These are phyloP conservation scores for Enteromius argenteus DNA, from an alignment of 2,797 vertebrate genomes.

Conservation along the genomic window DNA sequence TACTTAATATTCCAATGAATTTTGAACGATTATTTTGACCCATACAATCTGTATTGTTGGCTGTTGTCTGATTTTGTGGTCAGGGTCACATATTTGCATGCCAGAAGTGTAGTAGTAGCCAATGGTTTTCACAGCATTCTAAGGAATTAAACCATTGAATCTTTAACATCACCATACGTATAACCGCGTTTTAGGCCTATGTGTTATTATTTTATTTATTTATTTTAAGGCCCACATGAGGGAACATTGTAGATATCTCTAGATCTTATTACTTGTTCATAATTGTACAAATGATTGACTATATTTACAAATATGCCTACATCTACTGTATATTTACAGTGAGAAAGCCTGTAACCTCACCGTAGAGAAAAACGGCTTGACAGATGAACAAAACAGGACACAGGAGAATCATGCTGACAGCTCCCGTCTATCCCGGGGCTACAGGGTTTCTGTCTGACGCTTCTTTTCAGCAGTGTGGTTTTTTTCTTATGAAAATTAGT, in stretches of 20 bases:
- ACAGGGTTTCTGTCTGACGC: slow-evolving; percentile 49
- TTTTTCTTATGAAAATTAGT: slow-evolving; percentile 58
- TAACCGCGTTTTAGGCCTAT: neutral
- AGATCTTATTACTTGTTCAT: neutral
- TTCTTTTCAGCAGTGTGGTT: slow-evolving; percentile 52
- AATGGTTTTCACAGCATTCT: neutral
- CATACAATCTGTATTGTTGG: too few relatives aligned
- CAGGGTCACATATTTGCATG: neutral
- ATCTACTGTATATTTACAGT: slow-evolving; percentile 12
- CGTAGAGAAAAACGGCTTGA: slow-evolving; percentile 17
- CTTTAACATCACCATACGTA: neutral
- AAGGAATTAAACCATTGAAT: neutral
- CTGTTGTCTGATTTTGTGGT: too few relatives aligned
- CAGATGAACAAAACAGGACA: slow-evolving; percentile 53
- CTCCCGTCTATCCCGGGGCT: slow-evolving; percentile 47
- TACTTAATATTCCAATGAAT: too few relatives aligned
- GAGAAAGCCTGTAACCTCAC: neutral
- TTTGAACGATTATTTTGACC: too few relatives aligned
- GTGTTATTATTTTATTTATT: neutral
- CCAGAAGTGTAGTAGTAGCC: neutral
- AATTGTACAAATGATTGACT: neutral
- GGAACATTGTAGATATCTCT: neutral
- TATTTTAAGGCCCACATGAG: neutral
- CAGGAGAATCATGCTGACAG: slow-evolving; percentile 50
- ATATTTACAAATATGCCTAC: neutral